phyloP scores from a whole-genome alignment of 2,888 invertebrate species.

The Steromphala cineraria region DNA sequence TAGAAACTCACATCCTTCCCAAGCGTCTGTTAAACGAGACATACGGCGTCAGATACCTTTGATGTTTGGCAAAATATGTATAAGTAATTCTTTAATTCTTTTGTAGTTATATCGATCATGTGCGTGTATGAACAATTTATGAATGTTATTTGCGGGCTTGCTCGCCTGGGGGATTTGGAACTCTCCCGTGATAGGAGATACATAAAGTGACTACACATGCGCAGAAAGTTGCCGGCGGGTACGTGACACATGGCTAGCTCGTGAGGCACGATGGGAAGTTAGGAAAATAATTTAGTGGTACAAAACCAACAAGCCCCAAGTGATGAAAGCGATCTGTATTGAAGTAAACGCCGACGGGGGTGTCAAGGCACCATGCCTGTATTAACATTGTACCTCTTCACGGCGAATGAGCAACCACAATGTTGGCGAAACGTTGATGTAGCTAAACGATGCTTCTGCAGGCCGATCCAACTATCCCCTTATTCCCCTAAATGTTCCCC shows the following conservation, averaged over 20 bases:
- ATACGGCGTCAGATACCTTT: constrained; percentile 22
- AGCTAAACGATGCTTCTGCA: neutral
- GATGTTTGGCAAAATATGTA: constrained; percentile 33
- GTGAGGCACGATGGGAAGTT: constrained; percentile 1
- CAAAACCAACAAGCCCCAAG: constrained; percentile 6
- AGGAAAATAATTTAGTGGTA: constrained; percentile 1
- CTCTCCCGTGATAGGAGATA: neutral
- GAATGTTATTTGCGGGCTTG: constrained; percentile 1
- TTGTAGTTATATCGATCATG: constrained; percentile 33
- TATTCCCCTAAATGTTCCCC: neutral
- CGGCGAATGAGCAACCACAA: neutral
- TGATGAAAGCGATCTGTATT: neutral
- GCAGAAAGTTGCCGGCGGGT: neutral
- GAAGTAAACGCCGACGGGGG: neutral
- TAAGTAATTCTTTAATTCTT: constrained; percentile 48
- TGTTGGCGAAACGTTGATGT: neutral
- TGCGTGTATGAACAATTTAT: constrained; percentile 23
- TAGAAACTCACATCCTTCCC: constrained; percentile 12
- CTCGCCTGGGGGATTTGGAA: neutral
- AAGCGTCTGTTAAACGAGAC: constrained; percentile 20
- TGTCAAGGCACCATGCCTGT: neutral
- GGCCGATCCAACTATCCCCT: neutral
- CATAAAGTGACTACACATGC: constrained; percentile 1
- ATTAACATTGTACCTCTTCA: constrained; percentile 17
- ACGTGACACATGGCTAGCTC: neutral